phyloP scores from a whole-genome alignment of 1,140 invertebrate genomes.

The Thaumetopoea pityocampa region DNA sequence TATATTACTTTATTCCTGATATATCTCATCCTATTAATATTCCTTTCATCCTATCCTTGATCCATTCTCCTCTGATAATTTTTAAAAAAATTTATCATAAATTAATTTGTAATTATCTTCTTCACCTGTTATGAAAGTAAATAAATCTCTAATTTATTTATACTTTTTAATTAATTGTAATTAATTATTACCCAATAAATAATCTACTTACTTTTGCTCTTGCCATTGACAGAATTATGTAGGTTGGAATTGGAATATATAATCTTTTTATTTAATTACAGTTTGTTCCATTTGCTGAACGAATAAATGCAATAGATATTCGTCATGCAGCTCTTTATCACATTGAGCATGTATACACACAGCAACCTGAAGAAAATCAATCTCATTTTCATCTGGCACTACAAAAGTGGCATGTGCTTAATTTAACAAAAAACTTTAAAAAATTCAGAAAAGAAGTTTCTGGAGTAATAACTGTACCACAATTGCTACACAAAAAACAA shows the following conservation, averaged over 20 bases:
- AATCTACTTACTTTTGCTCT: neutral
- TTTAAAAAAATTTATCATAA: too few species aligned
- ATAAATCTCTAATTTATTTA: too few species aligned
- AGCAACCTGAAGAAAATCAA: slow-evolving; percentile 80
- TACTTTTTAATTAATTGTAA: too few species aligned
- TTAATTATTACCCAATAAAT: too few species aligned
- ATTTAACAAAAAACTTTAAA: slow-evolving; percentile 88
- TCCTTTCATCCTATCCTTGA: too few species aligned
- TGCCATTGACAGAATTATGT: neutral
- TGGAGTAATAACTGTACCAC: slow-evolving; percentile 85
- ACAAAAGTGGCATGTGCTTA: slow-evolving; percentile 91
- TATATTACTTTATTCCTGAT: too few species aligned
- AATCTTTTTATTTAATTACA: slow-evolving; percentile 73
- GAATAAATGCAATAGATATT: slow-evolving; percentile 89
- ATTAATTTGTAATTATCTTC: too few species aligned
- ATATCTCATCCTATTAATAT: too few species aligned
- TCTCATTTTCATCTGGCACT: slow-evolving; percentile 88
- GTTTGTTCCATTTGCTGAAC: slow-evolving; percentile 91
- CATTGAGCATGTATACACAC: slow-evolving; percentile 82
- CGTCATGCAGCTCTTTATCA: slow-evolving; percentile 82
- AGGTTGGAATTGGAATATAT: neutral
- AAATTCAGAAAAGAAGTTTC: slow-evolving; percentile 84
- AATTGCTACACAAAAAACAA: slow-evolving; percentile 87
- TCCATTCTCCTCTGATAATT: too few species aligned
- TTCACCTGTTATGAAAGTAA: too few species aligned